Base-by-base conservation (phyloP, 2,797 vertebrate species). In the Acrossocheilus fasciatus region DNA sequence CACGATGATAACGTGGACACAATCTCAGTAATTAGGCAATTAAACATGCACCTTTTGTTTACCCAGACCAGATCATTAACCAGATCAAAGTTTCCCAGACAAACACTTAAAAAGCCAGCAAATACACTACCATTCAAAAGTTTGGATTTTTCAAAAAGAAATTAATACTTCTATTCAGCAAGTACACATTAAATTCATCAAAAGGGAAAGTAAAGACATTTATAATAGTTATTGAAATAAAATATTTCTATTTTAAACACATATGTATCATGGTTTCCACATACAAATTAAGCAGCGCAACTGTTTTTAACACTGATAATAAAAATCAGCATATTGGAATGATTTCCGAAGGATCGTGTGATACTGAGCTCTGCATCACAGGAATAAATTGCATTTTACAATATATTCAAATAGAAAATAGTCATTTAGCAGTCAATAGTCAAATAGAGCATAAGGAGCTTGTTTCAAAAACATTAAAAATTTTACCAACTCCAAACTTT, bases 31-130 rank as follows among this genome's bases (percentile, higher is more conserved):
- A 69, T 82, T 70, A 69, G 20, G 11, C 45, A 36, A 50, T 69
- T 50, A 66, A 80, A n/a, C 66, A 43, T 59, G 14, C 50, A 59
- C 50, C 66, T 30, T 59, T 26, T 82, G 11, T 83, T 73, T 69
- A 59, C n/a, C n/a, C 20, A 43, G 10, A 39, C 68, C 2, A 70
- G 43, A 54, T 54, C 45, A 70, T 43, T 72, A 54, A 70, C 47
- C 47, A 82, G 4, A 41, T n/a, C 34, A 18, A 72, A 82, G 34
- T 52, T 18, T 43, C 59, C 9, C 10, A 80, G 9, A 30, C 17
- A 34, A n/a, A 80, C 17, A 66, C 18, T 73, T 8, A 34, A 54
- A 54, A 77, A 39, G 50, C 6, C 43, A 68, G 36, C 10, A 26
- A 18, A 62, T 18, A 45, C 3, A 50, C 41, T 34, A 66, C 6